Conservation (phyloP, 2,888 invertebrate species). For the Patella ulyssiponensis region DNA sequence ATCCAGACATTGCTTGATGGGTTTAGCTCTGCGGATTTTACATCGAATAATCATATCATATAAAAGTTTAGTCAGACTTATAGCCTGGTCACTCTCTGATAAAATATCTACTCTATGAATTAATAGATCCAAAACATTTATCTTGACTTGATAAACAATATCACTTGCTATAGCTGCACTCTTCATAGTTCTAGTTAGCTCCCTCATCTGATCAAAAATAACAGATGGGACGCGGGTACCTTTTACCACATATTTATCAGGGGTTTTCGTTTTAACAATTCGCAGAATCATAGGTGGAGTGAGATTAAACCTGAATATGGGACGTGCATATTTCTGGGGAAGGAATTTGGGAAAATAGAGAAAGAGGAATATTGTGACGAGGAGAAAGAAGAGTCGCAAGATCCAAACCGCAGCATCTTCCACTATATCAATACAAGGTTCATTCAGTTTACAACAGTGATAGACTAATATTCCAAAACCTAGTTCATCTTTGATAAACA, state of each 20-base stretch:
- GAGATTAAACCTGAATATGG: neutral
- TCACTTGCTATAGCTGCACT: neutral
- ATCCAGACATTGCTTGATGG: neutral
- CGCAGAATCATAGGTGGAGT: neutral
- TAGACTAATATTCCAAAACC: neutral
- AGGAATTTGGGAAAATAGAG: constrained; percentile 33
- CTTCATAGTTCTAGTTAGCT: neutral
- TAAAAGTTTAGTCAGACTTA: neutral
- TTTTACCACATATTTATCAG: neutral
- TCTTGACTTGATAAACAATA: neutral
- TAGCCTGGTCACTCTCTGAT: neutral
- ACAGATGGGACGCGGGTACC: neutral
- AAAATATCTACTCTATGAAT: neutral
- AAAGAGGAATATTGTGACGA: constrained; percentile 26
- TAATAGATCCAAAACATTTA: neutral
- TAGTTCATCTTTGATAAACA: neutral
- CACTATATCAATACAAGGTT: constrained; percentile 19
- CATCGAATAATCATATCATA: neutral
- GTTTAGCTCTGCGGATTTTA: neutral
- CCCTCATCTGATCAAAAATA: too few species aligned
- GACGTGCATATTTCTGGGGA: constrained; percentile 12
- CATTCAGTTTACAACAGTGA: constrained; percentile 21
- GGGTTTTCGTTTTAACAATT: neutral
- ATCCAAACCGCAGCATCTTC: constrained; percentile 32
- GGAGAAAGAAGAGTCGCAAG: constrained; percentile 27